Evolutionary conservation across 1,140 invertebrate genomes (phyloP).

Genomic region (Zophobas atratus): DNA sequence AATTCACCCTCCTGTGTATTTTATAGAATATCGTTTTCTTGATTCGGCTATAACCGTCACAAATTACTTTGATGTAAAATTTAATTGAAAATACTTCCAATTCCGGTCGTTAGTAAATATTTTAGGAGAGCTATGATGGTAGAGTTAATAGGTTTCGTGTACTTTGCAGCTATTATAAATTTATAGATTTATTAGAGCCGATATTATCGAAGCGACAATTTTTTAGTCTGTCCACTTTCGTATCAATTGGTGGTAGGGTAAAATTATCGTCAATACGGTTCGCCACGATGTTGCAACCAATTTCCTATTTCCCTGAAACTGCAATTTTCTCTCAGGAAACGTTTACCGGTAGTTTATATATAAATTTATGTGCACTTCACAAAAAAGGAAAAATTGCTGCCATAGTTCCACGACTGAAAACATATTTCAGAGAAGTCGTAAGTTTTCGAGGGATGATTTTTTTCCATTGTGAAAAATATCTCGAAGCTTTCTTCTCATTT

Average conservation of each 20-base stretch:
- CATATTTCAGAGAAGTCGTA: constrained; percentile 19
- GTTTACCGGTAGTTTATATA: constrained; percentile 48
- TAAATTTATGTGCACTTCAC: constrained; percentile 38
- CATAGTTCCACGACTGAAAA: constrained; percentile 26
- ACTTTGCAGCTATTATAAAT: constrained; percentile 37
- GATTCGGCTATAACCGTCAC: neutral
- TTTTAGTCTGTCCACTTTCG: constrained; percentile 15
- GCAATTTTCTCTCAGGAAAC: constrained; percentile 48
- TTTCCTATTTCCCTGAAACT: constrained; percentile 46
- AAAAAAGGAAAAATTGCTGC: constrained; percentile 21
- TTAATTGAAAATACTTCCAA: constrained; percentile 7
- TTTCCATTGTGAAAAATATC: constrained; percentile 12
- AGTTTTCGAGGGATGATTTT: constrained; percentile 23
- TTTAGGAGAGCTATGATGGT: neutral
- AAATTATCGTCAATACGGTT: constrained; percentile 39
- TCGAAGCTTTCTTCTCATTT: constrained; percentile 25
- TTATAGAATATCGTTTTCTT: constrained; percentile 10
- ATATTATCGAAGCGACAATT: neutral
- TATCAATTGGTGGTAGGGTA: constrained; percentile 32
- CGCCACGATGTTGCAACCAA: constrained; percentile 36
- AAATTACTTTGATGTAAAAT: constrained; percentile 5
- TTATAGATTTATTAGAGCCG: constrained; percentile 1
- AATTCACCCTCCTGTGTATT: constrained; percentile 7
- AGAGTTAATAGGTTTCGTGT: constrained; percentile 17
- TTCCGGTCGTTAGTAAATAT: constrained; percentile 5